Conservation (phyloP, 2,888 invertebrate genomes). For the Eristalinus aeneus region DNA sequence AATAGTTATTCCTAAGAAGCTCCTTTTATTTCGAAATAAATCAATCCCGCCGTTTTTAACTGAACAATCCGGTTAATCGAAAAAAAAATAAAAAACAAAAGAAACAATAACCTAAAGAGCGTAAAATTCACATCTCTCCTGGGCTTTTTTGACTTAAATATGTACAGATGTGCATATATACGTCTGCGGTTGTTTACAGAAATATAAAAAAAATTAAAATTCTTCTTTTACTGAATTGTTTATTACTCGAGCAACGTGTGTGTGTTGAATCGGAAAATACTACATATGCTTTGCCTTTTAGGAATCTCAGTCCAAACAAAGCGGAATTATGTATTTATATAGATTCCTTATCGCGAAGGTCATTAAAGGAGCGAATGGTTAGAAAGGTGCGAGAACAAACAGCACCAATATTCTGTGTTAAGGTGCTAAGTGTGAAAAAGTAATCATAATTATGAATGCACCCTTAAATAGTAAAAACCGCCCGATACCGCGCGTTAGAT, state of each 20-base stretch:
- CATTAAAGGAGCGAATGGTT: constrained; percentile 32
- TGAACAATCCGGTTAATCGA: not conserved
- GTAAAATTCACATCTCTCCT: constrained; percentile 26
- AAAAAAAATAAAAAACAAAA: not conserved
- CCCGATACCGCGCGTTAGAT: constrained; percentile 13
- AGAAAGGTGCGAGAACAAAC: constrained; percentile 41
- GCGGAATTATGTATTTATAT: constrained; percentile 30
- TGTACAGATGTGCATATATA: not conserved
- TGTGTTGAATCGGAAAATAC: constrained; percentile 3
- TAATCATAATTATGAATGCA: constrained; percentile 31
- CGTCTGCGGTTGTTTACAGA: constrained; percentile 33
- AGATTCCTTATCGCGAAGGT: constrained; percentile 46
- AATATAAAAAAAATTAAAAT: constrained; percentile 14
- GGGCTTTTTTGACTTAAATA: no score
- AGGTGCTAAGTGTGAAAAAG: constrained; percentile 23
- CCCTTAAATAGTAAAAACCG: not conserved
- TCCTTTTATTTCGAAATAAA: not conserved
- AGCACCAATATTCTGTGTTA: constrained; percentile 6
- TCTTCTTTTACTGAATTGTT: constrained; percentile 42
- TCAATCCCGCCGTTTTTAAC: not conserved
- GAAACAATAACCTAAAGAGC: not conserved
- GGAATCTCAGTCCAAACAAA: constrained; percentile 11
- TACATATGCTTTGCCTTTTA: constrained; percentile 14
- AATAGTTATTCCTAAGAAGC: not conserved
- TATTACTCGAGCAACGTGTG: constrained; percentile 25